Evolutionary conservation across 2,797 vertebrate species (phyloP), one percentile per base, ranked within the genome.

Genomic region (Poeciliopsis paucimaculata): DNA sequence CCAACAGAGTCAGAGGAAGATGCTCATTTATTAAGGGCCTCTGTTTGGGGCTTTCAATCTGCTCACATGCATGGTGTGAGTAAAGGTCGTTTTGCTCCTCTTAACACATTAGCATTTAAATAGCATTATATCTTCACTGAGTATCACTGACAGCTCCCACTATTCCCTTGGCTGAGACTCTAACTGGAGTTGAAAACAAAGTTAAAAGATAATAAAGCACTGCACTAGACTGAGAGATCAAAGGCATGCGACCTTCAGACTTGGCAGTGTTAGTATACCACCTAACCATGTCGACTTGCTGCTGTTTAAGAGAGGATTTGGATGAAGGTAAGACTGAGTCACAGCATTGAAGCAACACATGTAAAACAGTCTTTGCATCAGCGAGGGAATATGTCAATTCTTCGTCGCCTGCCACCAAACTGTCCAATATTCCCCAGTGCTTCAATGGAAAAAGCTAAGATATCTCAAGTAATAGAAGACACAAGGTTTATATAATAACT

Each of bases 101-200:
- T 94, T 94, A 94, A 91, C 87, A 90, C 93, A 95, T 95, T 95
- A 95, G 94, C 94, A 96, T 95, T 95, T 95, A 94, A 95, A 96
- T 93, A 93, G 91, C 91, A 88, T 92, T 93, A 93, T 92, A 93
- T 92, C 91, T 90, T 84, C 84, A 45, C 82, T 85, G 89, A 92
- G 89, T 90, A 91, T 92, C 92, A 91, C 82, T 93, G 92, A 93
- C 93, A 93, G 91, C 86, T 88, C 86, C 88, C 85, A 91, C 82
- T 91, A 86, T 77, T 88, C 88, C 85, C 68, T 82, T 68, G 74
- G 62, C 84, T 85, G 87, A 75, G 77, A 84, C 88, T 86, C 80
- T 89, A 91, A 90, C 91, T 72, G 82, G 83, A 91, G 88, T 86
- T 89, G 88, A 92, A 93, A 94, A 92, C 91, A 94, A 92, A 94